phyloP scores from a whole-genome alignment of 2,797 vertebrate species.

The Knipowitschia caucasica region DNA sequence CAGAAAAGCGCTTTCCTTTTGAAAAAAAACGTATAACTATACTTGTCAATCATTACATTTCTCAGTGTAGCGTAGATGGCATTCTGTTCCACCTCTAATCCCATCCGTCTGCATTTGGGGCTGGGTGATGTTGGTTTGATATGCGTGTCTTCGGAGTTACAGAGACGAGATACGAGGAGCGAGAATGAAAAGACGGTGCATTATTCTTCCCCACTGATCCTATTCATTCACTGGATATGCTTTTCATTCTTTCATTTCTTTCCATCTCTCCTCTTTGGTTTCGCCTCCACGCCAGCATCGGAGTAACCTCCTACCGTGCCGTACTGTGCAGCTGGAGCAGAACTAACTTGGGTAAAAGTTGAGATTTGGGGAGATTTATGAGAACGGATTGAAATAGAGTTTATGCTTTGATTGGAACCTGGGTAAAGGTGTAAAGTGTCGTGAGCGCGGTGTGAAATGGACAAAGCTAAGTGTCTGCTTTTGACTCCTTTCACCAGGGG shows the following conservation, averaged over 20 bases:
- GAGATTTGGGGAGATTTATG: background rate
- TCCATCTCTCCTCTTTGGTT: constrained; percentile 53
- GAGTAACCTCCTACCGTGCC: constrained; percentile 30
- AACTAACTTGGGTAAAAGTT: background rate
- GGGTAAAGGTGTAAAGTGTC: background rate
- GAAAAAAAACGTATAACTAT: constrained; percentile 36
- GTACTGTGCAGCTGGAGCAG: background rate
- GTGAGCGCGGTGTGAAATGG: background rate
- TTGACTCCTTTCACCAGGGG: too few relatives aligned
- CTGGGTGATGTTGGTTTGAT: constrained; percentile 57
- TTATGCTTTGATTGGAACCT: background rate
- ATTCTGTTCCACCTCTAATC: constrained; percentile 37
- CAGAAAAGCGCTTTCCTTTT: constrained; percentile 33
- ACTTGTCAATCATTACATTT: constrained; percentile 48
- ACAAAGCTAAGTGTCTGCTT: too few relatives aligned
- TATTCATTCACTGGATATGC: constrained; percentile 61
- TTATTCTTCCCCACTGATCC: constrained; percentile 58
- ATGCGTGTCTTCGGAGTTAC: constrained; percentile 12
- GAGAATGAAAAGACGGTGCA: constrained; percentile 27
- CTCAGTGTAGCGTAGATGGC: constrained; percentile 21
- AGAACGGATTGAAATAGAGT: too few relatives aligned
- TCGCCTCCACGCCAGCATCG: constrained; percentile 39
- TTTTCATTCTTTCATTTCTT: constrained; percentile 56
- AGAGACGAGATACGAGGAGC: constrained; percentile 14
- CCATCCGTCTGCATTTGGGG: constrained; percentile 53